Conservation (phyloP, 2,797 vertebrate genomes). For the Sternotherus odoratus region DNA sequence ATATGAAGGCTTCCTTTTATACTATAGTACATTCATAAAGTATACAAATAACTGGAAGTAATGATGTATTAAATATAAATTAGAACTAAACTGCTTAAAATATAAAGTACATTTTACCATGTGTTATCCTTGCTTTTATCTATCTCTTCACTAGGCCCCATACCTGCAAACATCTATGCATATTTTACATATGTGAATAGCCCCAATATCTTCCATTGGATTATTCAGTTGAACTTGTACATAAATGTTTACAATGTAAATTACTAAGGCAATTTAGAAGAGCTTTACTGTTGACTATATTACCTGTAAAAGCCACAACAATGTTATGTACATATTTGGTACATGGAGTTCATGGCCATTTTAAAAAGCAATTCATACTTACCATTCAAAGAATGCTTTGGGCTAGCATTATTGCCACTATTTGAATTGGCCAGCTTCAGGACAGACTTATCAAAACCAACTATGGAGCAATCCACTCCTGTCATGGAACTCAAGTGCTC, state of each 20-base stretch:
- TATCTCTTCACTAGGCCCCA: not conserved
- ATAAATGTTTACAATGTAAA: not conserved
- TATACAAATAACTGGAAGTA: not conserved
- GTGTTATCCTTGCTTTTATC: not conserved
- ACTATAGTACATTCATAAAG: not conserved
- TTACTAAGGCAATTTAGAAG: not conserved
- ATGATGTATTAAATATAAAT: not conserved
- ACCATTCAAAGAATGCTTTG: constrained; percentile 93
- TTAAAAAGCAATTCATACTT: constrained; percentile 40
- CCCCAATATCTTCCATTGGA: not conserved
- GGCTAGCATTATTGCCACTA: constrained; percentile 87
- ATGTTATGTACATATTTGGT: not conserved
- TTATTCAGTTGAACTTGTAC: not conserved
- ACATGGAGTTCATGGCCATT: not conserved
- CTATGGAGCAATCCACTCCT: constrained; percentile 93
- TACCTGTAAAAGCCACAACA: not conserved
- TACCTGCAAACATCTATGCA: not conserved
- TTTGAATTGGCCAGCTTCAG: constrained; percentile 87
- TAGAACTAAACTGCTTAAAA: not conserved
- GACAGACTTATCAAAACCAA: constrained; percentile 88
- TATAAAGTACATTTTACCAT: not conserved
- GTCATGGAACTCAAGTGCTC: constrained; percentile 95
- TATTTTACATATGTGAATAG: not conserved
- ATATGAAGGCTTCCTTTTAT: not conserved
- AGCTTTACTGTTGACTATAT: rapidly evolving